These are phyloP conservation scores for Drosophila pectinifera DNA, from an alignment of 1,140 invertebrate species.

Conservation along the genomic window DNA sequence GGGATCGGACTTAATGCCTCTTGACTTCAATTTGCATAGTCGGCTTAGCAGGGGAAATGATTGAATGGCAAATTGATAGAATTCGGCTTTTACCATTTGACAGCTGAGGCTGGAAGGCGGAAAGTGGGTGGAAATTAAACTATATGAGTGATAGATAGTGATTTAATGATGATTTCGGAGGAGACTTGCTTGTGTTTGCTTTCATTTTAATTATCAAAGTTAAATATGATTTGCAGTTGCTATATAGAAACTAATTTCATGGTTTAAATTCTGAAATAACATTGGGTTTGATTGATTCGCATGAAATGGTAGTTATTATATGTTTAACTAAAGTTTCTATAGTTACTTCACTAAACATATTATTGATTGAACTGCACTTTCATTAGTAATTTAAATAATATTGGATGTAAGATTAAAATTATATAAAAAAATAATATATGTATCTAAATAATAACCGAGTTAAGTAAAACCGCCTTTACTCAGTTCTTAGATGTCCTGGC, in stretches of 20 bases:
- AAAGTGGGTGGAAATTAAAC: slow-evolving; percentile 15
- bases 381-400: not conserved
- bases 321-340: not conserved
- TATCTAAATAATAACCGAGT: too few species aligned
- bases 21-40: slow-evolving; percentile 65
- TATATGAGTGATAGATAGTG: not conserved
- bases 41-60: slow-evolving; percentile 50
- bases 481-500: not conserved
- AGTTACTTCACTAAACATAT: not conserved
- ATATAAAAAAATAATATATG: not conserved
- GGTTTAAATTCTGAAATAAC: not conserved
- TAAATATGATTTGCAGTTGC: slow-evolving; percentile 2
- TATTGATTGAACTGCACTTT: not conserved
- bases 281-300: not conserved
- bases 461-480: too few species aligned
- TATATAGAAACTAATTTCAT: not conserved
- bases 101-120: slow-evolving; percentile 5
- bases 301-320: not conserved
- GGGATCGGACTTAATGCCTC: slow-evolving; percentile 55
- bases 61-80: slow-evolving; percentile 51
- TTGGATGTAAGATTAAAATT: not conserved
- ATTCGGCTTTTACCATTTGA: slow-evolving; percentile 36
- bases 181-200: slow-evolving; percentile 6
- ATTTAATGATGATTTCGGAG: not conserved
- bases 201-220: slow-evolving; percentile 19